phyloP scores from a whole-genome alignment of 1,140 invertebrate genomes.

The Brachionus sp. region DNA sequence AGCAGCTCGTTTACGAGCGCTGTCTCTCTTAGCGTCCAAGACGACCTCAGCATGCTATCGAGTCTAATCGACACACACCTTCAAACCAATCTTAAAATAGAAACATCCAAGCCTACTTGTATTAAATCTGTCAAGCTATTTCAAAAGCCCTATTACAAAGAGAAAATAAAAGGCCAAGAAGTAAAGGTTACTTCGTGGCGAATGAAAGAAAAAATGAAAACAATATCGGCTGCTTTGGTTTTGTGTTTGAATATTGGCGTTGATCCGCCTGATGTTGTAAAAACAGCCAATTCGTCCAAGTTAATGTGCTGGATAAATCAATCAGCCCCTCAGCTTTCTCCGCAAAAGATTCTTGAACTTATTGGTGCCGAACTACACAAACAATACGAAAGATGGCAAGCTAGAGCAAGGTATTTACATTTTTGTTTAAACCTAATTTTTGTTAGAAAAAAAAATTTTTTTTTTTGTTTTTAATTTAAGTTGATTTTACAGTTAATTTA shows the following conservation, averaged over 20 bases:
- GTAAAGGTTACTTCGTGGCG: constrained; percentile 1
- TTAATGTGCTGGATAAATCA: constrained; percentile 92
- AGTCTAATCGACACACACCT: background rate
- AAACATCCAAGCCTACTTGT: background rate
- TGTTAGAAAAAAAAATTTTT: too few relatives aligned
- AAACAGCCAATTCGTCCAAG: constrained; percentile 89
- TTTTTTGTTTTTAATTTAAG: constrained; percentile 51
- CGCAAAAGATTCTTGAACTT: constrained; percentile 81
- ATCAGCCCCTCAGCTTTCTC: constrained; percentile 71
- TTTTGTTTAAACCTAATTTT: too few relatives aligned
- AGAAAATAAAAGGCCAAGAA: constrained; percentile 10
- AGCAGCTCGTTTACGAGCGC: background rate
- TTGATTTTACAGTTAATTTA: too few relatives aligned
- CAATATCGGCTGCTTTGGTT: constrained; percentile 96
- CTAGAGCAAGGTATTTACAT: constrained; percentile 66
- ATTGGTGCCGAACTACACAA: constrained; percentile 87
- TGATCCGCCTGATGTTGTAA: constrained; percentile 94
- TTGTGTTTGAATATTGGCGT: constrained; percentile 97
- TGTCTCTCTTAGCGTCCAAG: background rate
- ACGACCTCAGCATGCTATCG: background rate
- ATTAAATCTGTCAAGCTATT: constrained; percentile 1
- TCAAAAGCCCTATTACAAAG: constrained; percentile 10
- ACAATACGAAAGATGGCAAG: constrained; percentile 92
- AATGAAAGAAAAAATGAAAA: constrained; percentile 71
- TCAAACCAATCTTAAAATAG: background rate